phyloP scores from a whole-genome alignment of 1,140 invertebrate species.

The Calosoma granatense region DNA sequence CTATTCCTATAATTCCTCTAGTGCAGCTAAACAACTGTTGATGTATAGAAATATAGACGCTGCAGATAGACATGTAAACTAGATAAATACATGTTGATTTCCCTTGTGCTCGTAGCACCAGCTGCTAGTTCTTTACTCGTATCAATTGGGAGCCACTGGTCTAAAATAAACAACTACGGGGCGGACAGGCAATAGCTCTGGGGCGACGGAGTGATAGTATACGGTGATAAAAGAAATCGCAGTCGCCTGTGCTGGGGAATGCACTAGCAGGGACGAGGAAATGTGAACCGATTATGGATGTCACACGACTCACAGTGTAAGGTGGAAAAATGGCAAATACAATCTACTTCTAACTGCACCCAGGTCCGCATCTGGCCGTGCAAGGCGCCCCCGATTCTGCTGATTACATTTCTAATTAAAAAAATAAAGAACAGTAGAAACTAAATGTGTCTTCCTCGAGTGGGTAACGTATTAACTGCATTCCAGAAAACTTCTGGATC shows the following conservation, averaged over 20 bases:
- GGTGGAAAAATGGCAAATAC: not conserved
- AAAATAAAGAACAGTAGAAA: not conserved
- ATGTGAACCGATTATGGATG: not conserved
- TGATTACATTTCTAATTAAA: not conserved
- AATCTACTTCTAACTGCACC: not conserved
- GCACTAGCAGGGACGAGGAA: not conserved
- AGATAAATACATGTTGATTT: no score
- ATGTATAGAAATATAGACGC: no score
- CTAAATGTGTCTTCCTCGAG: no score
- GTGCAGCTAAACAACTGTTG: no score
- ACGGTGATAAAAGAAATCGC: not conserved
- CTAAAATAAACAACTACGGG: not conserved
- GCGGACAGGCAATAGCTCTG: not conserved
- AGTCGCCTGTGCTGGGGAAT: not conserved
- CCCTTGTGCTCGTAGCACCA: no score
- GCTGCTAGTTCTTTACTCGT: no score
- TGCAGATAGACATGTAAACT: no score
- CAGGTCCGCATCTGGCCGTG: not conserved
- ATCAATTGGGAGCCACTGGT: not conserved
- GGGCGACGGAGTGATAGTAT: not conserved
- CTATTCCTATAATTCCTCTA: no score
- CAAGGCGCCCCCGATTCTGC: not conserved
- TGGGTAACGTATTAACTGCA: no score
- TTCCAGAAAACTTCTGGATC: no score
- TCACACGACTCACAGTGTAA: not conserved